phyloP scores from a whole-genome alignment of 2,888 invertebrate genomes.

The Patella ulyssiponensis region DNA sequence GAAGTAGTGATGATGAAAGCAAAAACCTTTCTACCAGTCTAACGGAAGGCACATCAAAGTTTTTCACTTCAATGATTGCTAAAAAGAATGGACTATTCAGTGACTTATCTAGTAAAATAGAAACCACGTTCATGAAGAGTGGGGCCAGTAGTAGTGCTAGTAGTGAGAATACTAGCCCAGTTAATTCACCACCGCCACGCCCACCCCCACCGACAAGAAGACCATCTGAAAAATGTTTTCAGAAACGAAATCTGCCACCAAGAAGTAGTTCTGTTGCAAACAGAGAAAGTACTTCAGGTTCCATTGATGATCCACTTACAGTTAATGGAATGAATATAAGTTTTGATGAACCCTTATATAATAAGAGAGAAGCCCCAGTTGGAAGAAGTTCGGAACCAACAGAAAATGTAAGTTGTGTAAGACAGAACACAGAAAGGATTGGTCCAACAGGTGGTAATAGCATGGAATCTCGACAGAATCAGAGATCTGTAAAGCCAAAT shows the following conservation, averaged over 20 bases:
- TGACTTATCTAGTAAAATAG: conserved; percentile 67
- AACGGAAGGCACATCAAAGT: conserved; percentile 63
- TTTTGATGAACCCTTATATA: conserved; percentile 61
- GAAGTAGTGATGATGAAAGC: conserved; percentile 27
- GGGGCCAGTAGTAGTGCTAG: conserved; percentile 50
- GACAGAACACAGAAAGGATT: neutral
- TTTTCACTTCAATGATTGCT: conserved; percentile 65
- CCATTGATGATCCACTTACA: conserved; percentile 38
- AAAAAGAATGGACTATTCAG: conserved; percentile 67
- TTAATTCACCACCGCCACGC: conserved; percentile 24
- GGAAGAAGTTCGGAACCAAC: neutral
- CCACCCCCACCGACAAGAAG: conserved; percentile 26
- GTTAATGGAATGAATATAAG: conserved; percentile 56
- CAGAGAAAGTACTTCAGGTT: conserved; percentile 23
- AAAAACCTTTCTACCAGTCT: conserved; percentile 49
- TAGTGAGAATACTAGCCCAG: conserved; percentile 34
- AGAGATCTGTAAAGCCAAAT: neutral
- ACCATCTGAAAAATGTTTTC: conserved; percentile 23
- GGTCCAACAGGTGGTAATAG: neutral
- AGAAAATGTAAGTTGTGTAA: no score
- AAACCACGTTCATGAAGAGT: conserved; percentile 54
- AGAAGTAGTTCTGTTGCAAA: conserved; percentile 8
- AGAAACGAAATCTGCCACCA: conserved; percentile 13
- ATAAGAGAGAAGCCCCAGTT: conserved; percentile 18
- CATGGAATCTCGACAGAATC: neutral